Evolutionary conservation across 1,140 invertebrate genomes (phyloP).

Genomic region (Aplysia californica): DNA sequence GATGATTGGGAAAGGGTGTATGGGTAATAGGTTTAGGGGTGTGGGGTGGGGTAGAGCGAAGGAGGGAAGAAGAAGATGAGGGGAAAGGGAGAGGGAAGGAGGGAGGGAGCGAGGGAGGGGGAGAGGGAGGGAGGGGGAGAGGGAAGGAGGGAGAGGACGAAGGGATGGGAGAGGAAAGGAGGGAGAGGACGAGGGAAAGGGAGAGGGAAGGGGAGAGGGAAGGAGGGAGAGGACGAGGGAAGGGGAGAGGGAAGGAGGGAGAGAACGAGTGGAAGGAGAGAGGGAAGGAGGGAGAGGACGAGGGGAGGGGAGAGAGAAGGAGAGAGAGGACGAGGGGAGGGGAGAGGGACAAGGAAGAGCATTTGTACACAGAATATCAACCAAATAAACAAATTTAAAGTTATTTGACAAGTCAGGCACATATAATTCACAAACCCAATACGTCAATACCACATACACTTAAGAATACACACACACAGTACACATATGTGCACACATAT

Average conservation of each 20-base stretch:
- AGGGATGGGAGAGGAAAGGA: background rate
- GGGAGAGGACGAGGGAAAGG: background rate
- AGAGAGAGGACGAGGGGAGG: too few relatives aligned
- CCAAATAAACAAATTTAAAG: too few relatives aligned
- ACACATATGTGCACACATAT: too few relatives aligned
- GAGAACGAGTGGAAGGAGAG: too few relatives aligned
- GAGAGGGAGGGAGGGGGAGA: background rate
- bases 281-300: too few relatives aligned
- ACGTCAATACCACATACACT: too few relatives aligned
- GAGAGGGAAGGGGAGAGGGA: slow-evolving; percentile 4
- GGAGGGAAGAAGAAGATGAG: background rate
- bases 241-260: background rate
- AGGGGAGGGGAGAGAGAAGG: too few relatives aligned
- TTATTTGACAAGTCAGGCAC: too few relatives aligned
- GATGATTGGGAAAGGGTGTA: background rate
- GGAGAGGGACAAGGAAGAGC: too few relatives aligned
- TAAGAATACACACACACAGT: too few relatives aligned
- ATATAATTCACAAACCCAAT: too few relatives aligned
- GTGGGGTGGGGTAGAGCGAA: background rate
- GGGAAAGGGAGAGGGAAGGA: background rate
- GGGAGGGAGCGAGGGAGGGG: background rate
- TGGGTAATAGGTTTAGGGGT: background rate
- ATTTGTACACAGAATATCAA: too few relatives aligned
- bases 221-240: background rate
- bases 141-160: background rate